These are phyloP conservation scores for Halictus rubicundus DNA, from an alignment of 1,140 invertebrate species.

Conservation along the genomic window DNA sequence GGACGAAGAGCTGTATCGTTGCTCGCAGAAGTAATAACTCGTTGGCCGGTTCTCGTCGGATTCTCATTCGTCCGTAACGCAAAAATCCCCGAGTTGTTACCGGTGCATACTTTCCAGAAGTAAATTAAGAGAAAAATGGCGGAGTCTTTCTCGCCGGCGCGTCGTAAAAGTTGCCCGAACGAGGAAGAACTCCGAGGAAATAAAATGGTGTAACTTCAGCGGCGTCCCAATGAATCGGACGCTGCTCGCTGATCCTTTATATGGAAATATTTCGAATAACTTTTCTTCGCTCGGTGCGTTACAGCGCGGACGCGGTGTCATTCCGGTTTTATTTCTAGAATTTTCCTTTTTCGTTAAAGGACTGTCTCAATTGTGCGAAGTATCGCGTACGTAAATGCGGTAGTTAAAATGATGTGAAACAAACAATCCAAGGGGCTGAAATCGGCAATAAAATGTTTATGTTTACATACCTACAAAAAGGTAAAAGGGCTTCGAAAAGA, in stretches of 20 bases:
- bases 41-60: too few relatives aligned
- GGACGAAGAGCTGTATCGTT: neutral
- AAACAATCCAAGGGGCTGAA: too few relatives aligned
- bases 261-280: slow-evolving; percentile 1
- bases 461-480: too few relatives aligned
- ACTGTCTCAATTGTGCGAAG: too few relatives aligned
- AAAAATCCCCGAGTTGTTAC: neutral
- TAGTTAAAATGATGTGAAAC: too few relatives aligned
- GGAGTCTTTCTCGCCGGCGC: neutral
- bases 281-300: neutral
- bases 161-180: neutral
- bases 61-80: neutral
- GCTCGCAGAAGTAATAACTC: too few relatives aligned
- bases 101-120: neutral
- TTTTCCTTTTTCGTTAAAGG: too few relatives aligned
- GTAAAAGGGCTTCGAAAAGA: too few relatives aligned
- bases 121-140: neutral
- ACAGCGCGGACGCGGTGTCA: neutral
- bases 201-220: neutral
- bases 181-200: neutral
- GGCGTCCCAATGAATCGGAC: neutral
- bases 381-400: too few relatives aligned
- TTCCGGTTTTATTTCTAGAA: too few relatives aligned
- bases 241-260: neutral
- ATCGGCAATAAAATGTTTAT: too few relatives aligned